A percentile compares a stretch with the other conserved stretches of the same genome.
Conservation (phyloP, 2,113 vertebrate genomes). For the Theristicus caerulescens region DNA sequence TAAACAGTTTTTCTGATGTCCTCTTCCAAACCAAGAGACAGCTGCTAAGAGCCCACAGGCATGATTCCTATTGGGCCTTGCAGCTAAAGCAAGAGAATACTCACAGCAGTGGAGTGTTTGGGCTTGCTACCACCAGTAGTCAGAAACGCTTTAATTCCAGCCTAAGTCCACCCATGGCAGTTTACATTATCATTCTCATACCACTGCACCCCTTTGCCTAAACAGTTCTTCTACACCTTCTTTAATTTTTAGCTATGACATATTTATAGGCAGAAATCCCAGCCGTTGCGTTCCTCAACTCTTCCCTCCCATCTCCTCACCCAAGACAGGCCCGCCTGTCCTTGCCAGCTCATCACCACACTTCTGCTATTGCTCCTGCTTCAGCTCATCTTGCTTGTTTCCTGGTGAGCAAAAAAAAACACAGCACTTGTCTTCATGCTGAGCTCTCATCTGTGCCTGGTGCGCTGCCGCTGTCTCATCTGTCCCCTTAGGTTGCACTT, state of each 20-base stretch:
- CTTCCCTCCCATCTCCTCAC: neutral
- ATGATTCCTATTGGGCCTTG: neutral
- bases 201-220: neutral
- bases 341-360: neutral
- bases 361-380: neutral
- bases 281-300: neutral
- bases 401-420: neutral
- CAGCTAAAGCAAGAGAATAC: neutral
- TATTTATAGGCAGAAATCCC: neutral
- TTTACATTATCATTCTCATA: neutral
- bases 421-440: fast-evolving
- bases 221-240: neutral
- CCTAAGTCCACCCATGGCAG: neutral
- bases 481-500: neutral
- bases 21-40: neutral
- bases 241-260: neutral
- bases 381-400: neutral
- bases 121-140: neutral
- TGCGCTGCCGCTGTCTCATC: neutral
- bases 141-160: neutral
- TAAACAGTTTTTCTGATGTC: neutral
- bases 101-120: neutral
- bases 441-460: neutral
- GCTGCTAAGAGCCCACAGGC: neutral
- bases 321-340: no score